These are phyloP conservation scores for Lomographa bimaculata DNA, from an alignment of 2,888 invertebrate genomes.

Conservation along the genomic window DNA sequence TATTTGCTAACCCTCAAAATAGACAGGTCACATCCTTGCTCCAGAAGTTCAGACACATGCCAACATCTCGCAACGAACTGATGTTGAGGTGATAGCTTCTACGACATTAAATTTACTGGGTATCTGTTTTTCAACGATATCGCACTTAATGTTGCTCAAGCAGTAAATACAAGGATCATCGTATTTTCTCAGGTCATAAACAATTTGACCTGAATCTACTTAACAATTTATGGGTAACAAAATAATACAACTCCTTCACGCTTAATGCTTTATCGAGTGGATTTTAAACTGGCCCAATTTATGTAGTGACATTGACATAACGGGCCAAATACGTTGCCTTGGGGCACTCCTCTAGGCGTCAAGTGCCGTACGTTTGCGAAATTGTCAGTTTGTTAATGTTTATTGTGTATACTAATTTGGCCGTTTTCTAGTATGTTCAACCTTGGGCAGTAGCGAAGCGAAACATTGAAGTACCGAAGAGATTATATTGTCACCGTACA, in stretches of 20 bases:
- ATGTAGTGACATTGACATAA: constrained; percentile 50
- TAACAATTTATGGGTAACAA: constrained; percentile 36
- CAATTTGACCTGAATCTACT: constrained; percentile 44
- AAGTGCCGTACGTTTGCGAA: constrained; percentile 33
- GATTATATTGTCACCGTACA: constrained; percentile 47
- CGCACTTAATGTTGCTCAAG: constrained; percentile 21
- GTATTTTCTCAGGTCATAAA: constrained; percentile 35
- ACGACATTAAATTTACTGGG: constrained; percentile 15
- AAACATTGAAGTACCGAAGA: constrained; percentile 25
- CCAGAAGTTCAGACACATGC: constrained; percentile 13
- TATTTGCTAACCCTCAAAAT: constrained; percentile 22
- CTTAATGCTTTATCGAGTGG: constrained; percentile 18
- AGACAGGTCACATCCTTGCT: constrained; percentile 20
- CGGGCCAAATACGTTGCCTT: constrained; percentile 45
- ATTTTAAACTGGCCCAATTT: constrained; percentile 39
- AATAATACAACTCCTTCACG: constrained; percentile 29
- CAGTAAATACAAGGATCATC: constrained; percentile 26
- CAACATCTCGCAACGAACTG: constrained; percentile 13
- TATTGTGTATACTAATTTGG: constrained; percentile 44
- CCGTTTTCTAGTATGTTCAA: constrained; percentile 43
- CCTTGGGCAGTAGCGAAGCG: constrained; percentile 41
- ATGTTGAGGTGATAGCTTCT: constrained; percentile 15
- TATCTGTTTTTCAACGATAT: constrained; percentile 25
- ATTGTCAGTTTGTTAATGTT: constrained; percentile 41
- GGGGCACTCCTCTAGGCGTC: constrained; percentile 34